These are phyloP conservation scores for Oikopleura albicans DNA, from an alignment of 23 tunicate genomes.

Conservation along the genomic window DNA sequence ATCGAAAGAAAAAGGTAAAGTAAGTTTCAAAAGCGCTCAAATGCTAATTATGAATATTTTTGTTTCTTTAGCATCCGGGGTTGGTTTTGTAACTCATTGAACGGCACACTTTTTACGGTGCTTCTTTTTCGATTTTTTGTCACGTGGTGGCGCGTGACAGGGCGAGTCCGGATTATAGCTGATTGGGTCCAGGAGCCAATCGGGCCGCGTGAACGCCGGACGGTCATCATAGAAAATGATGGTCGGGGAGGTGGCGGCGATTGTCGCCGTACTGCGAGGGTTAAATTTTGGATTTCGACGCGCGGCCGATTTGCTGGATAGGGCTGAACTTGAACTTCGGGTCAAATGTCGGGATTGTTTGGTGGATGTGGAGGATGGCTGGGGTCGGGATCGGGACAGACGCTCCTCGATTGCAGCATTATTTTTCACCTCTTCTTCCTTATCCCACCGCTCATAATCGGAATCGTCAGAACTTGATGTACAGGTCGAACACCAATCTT, in stretches of 20 bases:
- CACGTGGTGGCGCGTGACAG: background rate
- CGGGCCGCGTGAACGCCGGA: background rate
- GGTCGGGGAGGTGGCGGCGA: background rate
- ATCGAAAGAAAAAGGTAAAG: too few relatives aligned
- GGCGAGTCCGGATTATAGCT: background rate
- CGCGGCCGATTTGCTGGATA: background rate
- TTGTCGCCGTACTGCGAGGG: background rate
- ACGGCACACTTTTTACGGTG: background rate
- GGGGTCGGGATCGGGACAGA: background rate
- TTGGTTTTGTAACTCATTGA: background rate
- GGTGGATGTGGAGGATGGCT: background rate
- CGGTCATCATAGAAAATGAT: background rate
- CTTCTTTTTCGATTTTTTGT: background rate
- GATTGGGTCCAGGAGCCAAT: background rate
- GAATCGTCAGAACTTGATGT: conserved; percentile 92
- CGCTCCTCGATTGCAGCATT: background rate
- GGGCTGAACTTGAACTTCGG: background rate
- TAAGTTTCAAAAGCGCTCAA: too few relatives aligned
- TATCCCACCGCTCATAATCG: conserved; percentile 94
- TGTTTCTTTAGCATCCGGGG: too few relatives aligned
- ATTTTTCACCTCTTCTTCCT: conserved; percentile 15
- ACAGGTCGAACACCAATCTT: conserved; percentile 96
- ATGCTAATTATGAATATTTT: too few relatives aligned
- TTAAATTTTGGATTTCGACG: background rate
- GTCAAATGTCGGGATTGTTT: background rate